A percentile compares a stretch with the other conserved stretches of the same genome.
Evolutionary conservation across 2,113 vertebrate genomes (phyloP).

Genomic region (Embiotoca jacksoni): DNA sequence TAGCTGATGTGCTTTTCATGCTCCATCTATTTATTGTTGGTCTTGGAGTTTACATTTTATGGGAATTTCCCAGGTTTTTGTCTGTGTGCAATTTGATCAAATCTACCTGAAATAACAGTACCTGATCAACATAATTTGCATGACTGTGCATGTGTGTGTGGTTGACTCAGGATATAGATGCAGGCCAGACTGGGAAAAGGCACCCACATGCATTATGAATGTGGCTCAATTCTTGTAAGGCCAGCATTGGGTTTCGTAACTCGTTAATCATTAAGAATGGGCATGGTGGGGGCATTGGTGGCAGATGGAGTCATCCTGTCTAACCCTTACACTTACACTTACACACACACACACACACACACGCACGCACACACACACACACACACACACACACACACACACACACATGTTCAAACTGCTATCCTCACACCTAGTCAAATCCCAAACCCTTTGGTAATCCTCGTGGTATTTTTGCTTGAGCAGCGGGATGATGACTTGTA

Average conservation of each 20-base stretch:
- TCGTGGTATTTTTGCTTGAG: slow-evolving; percentile 2
- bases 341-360: slow-evolving; percentile 2
- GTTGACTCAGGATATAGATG: slow-evolving; percentile 48
- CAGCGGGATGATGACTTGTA: not conserved
- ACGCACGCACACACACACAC: not conserved
- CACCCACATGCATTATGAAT: slow-evolving; percentile 82
- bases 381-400: not conserved
- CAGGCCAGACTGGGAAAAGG: slow-evolving; percentile 59
- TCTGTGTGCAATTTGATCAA: slow-evolving; percentile 15
- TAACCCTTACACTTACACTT: slow-evolving; percentile 6
- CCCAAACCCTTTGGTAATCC: not conserved
- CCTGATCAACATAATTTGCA: slow-evolving; percentile 4
- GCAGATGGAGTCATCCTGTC: slow-evolving; percentile 24
- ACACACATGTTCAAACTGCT: not conserved
- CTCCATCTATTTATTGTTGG: slow-evolving; percentile 19
- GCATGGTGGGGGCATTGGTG: slow-evolving; percentile 14
- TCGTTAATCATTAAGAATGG: slow-evolving; percentile 78
- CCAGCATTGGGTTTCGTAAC: slow-evolving; percentile 71
- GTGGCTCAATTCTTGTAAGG: slow-evolving; percentile 52
- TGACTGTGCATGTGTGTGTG: not conserved
- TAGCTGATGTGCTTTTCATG: slow-evolving; percentile 23
- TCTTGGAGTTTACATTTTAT: slow-evolving; percentile 1
- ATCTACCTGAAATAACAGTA: slow-evolving; percentile 23
- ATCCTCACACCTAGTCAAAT: not conserved
- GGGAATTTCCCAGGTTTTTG: slow-evolving; percentile 10